Conservation (phyloP, 1,140 invertebrate genomes). For the Bradysia coprophila region DNA sequence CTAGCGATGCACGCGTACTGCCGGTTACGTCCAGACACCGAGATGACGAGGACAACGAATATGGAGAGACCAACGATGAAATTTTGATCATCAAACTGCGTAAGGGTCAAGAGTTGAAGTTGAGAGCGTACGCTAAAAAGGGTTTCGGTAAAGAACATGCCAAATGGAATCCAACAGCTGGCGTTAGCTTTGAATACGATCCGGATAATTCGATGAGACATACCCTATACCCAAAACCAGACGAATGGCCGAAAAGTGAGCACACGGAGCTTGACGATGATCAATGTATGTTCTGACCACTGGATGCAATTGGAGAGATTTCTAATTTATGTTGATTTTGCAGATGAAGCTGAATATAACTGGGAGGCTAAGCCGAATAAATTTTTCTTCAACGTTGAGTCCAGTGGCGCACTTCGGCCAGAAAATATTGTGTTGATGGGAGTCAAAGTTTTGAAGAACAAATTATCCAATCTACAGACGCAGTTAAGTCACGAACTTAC, state of each 20-base stretch:
- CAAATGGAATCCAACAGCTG: constrained; percentile 98
- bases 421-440: constrained; percentile 96
- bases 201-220: constrained; percentile 96
- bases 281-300: constrained; percentile 47
- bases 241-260: constrained; percentile 99
- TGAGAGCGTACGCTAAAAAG: constrained; percentile 89
- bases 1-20: constrained; percentile 74
- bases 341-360: constrained; percentile 81
- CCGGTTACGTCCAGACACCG: constrained; percentile 81
- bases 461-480: constrained; percentile 87
- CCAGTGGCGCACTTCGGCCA: constrained; percentile 80
- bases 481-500: constrained; percentile 77
- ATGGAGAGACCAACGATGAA: constrained; percentile 78
- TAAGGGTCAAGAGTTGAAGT: constrained; percentile 93
- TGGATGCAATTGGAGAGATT: neutral
- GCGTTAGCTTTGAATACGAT: constrained; percentile 98
- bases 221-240: constrained; percentile 90
- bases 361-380: constrained; percentile 91
- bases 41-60: constrained; percentile 81
- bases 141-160: constrained; percentile 99
- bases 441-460: constrained; percentile 83
- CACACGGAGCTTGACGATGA: constrained; percentile 88
- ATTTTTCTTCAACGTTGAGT: constrained; percentile 95
- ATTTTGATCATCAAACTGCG: constrained; percentile 95
- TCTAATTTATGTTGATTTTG: constrained; percentile 16